These are phyloP conservation scores for Megalurothrips usitatus DNA, from an alignment of 2,888 invertebrate genomes.

Conservation along the genomic window DNA sequence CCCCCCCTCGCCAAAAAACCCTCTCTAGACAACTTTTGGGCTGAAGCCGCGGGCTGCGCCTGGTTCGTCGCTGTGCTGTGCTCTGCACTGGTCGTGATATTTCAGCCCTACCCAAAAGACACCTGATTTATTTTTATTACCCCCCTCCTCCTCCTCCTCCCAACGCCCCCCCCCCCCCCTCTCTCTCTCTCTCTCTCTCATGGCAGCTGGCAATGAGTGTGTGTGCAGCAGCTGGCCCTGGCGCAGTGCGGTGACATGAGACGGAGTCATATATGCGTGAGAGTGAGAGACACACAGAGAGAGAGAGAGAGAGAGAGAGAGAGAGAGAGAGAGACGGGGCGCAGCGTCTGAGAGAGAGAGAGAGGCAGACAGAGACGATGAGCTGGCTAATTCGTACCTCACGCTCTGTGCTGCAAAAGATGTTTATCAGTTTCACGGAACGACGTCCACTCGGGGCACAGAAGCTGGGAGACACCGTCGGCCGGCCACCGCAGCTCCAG, in stretches of 20 bases:
- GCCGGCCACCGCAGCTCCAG: not conserved
- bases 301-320: not conserved
- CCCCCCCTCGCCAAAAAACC: too few species aligned
- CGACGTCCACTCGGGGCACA: not conserved
- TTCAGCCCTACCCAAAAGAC: too few species aligned
- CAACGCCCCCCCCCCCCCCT: too few species aligned
- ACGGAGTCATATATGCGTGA: not conserved
- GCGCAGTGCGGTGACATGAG: too few species aligned
- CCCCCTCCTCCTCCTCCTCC: too few species aligned
- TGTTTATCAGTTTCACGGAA: not conserved
- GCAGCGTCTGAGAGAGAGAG: not conserved
- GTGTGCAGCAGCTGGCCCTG: not conserved
- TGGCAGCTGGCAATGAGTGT: not conserved
- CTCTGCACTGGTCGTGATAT: not conserved
- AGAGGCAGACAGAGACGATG: not conserved
- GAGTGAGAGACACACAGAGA: not conserved
- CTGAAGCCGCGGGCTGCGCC: too few species aligned
- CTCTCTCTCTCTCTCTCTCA: too few species aligned
- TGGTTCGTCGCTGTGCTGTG: too few species aligned
- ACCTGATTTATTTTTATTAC: not conserved
- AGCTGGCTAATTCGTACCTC: conserved; percentile 1
- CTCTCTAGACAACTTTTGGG: too few species aligned
- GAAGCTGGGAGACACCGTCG: too few species aligned
- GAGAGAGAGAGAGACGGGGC: not conserved
- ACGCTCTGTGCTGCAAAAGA: not conserved